Evolutionary conservation across 2,113 vertebrate species (phyloP).

Genomic region (Brachirus orientalis): DNA sequence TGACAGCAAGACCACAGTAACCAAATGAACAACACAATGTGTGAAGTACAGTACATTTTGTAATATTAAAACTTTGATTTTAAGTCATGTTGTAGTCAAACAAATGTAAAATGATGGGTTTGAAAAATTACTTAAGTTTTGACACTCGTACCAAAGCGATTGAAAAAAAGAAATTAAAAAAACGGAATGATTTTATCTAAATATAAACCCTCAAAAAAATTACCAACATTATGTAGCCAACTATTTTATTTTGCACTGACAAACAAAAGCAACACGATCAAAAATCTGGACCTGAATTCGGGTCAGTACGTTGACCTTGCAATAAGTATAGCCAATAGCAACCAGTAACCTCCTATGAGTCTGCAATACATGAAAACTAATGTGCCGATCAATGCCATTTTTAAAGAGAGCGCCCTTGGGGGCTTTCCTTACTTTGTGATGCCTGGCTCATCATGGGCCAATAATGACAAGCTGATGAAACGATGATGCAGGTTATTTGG

Average conservation of each 20-base stretch:
- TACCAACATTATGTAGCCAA: not conserved
- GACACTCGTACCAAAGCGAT: too few species aligned
- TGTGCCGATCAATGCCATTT: constrained; percentile 52
- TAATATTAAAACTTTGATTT: too few species aligned
- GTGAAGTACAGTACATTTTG: too few species aligned
- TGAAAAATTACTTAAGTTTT: too few species aligned
- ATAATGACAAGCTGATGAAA: constrained; percentile 80
- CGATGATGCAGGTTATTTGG: constrained; percentile 79
- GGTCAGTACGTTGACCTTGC: constrained; percentile 42
- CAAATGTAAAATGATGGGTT: too few species aligned
- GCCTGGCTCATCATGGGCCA: constrained; percentile 70
- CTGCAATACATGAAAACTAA: constrained; percentile 57
- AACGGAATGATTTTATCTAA: too few species aligned
- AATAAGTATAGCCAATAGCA: constrained; percentile 46
- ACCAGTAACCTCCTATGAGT: constrained; percentile 49
- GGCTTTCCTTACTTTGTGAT: constrained; percentile 66
- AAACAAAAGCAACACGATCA: constrained; percentile 5
- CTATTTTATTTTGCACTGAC: constrained; percentile 5
- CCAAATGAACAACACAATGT: too few species aligned
- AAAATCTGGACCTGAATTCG: constrained; percentile 29
- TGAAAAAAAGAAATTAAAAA: too few species aligned
- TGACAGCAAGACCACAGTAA: too few species aligned
- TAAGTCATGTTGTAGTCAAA: too few species aligned
- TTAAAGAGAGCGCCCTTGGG: constrained; percentile 71
- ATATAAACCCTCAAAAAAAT: not conserved